Percentiles rank a stretch among this genome's conserved stretches.
Evolutionary conservation across 2,888 invertebrate species (phyloP).

Genomic region (Seira musarum): DNA sequence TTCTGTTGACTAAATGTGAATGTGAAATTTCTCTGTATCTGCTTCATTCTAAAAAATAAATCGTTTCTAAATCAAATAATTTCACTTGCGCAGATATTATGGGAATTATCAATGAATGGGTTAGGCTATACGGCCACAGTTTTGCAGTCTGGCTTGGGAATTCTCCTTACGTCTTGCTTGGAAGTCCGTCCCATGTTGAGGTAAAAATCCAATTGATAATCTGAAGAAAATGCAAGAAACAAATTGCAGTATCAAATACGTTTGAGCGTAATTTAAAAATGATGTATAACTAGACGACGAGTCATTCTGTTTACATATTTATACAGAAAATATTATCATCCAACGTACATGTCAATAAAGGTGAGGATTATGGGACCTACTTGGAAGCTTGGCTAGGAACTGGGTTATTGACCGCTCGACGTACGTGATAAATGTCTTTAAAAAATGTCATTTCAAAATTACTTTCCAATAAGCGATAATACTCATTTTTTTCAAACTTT

Average conservation of each 20-base stretch:
- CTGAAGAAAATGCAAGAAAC: no score
- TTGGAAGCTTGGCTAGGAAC: slow-evolving; percentile 77
- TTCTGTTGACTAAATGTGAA: no score
- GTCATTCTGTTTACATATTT: slow-evolving; percentile 19
- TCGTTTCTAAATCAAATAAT: no score
- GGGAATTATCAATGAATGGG: neutral
- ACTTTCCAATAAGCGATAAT: neutral
- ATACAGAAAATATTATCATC: slow-evolving; percentile 76
- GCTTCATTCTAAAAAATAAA: no score
- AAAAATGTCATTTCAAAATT: slow-evolving; percentile 5
- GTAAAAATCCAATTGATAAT: slow-evolving; percentile 28
- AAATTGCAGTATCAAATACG: neutral
- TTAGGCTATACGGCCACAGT: slow-evolving; percentile 18
- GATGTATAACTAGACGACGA: no score
- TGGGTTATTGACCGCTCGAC: slow-evolving; percentile 76
- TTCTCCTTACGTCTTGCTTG: slow-evolving; percentile 29
- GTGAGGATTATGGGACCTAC: slow-evolving; percentile 76
- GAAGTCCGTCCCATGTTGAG: slow-evolving; percentile 25
- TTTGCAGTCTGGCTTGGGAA: slow-evolving; percentile 49
- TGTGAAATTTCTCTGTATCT: no score
- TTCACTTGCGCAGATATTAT: slow-evolving; percentile 29
- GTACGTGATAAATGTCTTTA: slow-evolving; percentile 70
- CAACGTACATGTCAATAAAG: slow-evolving; percentile 77
- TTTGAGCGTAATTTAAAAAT: no score
- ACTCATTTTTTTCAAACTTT: no score